Base-by-base conservation (phyloP, 2,888 invertebrate species). In the Furcula furcula region DNA sequence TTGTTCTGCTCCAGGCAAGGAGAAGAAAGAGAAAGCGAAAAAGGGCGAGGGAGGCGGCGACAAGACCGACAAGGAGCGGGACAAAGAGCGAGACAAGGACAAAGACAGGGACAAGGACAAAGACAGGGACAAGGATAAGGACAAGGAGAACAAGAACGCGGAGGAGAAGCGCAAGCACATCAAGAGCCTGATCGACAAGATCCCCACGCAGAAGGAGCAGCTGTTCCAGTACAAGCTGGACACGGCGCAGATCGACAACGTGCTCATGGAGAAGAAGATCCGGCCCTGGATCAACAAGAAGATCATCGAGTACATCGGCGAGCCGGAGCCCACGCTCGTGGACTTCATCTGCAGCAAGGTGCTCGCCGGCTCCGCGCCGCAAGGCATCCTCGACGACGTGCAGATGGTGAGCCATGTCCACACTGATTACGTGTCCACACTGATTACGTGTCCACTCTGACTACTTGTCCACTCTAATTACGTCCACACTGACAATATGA, bases 241-340 rank as follows among this genome's bases (percentile, higher is more conserved):
- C 80, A 98, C 85, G 0, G 92, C 92, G 40, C 94, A 95, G 90
- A 92, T 93, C 90, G 93, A 93, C 69, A 90, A 91, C 78, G 84
- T 87, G 44, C 86, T 95, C 59, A 98, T 99, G 97, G 98, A 98
- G 77, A 95, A 95, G 76, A 94, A 98, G 78, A 98, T 99, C 75
- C 93, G 97, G 47, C 99, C 99, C 27, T 99, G 99, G 99, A 98
- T 99, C 62, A 98, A 98, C 87, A 99, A 99, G 89, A 99, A 99
- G 90, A 98, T 99, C 37, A 95, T 98, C 49, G 99, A 99, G 87
- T 99, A 99, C 86, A 98, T 99, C 73, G 99, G 99, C 20, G 99
- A 99, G 86, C 99, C 99, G 10, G 99, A 99, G 82, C 97, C 97
- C 16, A 97, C 98, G 7, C 90, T 99, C 33, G 98, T 98, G n/a